Percentiles rank a stretch among this genome's conserved stretches.
Evolutionary conservation across 2,797 vertebrate species (phyloP).

Genomic region (Muscicapa striata): DNA sequence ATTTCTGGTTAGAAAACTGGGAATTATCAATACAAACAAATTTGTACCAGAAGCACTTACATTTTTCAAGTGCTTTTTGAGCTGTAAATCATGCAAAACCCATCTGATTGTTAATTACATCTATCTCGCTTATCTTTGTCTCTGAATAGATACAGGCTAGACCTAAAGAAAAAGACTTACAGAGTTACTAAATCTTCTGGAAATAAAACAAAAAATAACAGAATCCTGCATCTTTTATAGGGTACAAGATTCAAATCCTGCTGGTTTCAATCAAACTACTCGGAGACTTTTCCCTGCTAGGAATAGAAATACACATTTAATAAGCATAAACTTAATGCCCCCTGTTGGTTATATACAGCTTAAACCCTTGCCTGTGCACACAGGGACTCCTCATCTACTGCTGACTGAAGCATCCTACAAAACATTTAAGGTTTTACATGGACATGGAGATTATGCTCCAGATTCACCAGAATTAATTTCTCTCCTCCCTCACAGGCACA

Average conservation of each 20-base stretch:
- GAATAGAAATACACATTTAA: conserved; percentile 18
- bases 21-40: conserved; percentile 20
- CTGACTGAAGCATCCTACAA: not conserved
- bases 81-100: not conserved
- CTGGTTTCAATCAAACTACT: conserved; percentile 22
- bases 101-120: not conserved
- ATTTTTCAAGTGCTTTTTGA: conserved; percentile 41
- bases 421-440: not conserved
- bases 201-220: not conserved
- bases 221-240: not conserved
- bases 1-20: conserved; percentile 26
- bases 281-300: not conserved
- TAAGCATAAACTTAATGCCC: conserved; percentile 61
- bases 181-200: not conserved
- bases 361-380: not conserved
- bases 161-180: not conserved
- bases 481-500: not conserved
- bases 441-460: not conserved
- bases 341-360: conserved; percentile 42
- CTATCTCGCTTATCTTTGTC: not conserved
- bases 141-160: not conserved
- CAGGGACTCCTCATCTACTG: not conserved
- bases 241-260: not conserved
- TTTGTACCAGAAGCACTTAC: not conserved
- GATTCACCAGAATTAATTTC: not conserved